Percentiles rank a stretch among this genome's conserved stretches.
Conservation (phyloP, 2,797 vertebrate species). For the Pipistrellus kuhlii region DNA sequence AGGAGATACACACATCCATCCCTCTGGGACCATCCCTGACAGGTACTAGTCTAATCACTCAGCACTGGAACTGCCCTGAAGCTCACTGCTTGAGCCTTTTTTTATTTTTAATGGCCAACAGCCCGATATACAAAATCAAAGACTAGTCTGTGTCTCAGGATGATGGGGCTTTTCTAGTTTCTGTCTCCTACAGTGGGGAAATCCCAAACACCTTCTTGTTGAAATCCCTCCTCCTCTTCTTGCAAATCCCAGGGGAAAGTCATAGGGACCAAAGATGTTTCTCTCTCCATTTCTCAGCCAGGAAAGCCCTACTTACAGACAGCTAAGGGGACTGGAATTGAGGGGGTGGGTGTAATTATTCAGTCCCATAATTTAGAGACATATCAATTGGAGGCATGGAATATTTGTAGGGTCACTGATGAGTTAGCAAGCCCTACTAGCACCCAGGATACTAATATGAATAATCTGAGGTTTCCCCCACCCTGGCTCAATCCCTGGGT, state of each 20-base stretch:
- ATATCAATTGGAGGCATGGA: neutral
- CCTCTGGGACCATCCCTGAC: conserved; percentile 35
- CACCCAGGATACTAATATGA: neutral
- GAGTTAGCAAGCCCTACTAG: neutral
- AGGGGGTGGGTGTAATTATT: neutral
- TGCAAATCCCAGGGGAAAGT: neutral
- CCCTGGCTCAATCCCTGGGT: neutral
- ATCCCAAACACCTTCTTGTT: neutral
- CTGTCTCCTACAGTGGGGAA: neutral
- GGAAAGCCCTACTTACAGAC: neutral
- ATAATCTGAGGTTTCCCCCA: neutral
- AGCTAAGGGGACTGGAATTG: neutral
- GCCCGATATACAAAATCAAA: neutral
- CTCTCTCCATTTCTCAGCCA: neutral
- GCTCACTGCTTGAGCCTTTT: conserved; percentile 39
- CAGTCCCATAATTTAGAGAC: neutral
- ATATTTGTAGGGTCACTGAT: neutral
- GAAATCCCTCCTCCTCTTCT: neutral
- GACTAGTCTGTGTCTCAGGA: conserved; percentile 21
- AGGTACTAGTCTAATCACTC: conserved; percentile 45
- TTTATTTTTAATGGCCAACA: neutral
- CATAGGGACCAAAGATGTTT: neutral
- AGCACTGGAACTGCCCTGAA: neutral
- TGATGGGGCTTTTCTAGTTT: neutral
- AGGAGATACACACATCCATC: neutral